Evolutionary conservation across 2,113 vertebrate species (phyloP).

Genomic region (Phocoena phocoena): DNA sequence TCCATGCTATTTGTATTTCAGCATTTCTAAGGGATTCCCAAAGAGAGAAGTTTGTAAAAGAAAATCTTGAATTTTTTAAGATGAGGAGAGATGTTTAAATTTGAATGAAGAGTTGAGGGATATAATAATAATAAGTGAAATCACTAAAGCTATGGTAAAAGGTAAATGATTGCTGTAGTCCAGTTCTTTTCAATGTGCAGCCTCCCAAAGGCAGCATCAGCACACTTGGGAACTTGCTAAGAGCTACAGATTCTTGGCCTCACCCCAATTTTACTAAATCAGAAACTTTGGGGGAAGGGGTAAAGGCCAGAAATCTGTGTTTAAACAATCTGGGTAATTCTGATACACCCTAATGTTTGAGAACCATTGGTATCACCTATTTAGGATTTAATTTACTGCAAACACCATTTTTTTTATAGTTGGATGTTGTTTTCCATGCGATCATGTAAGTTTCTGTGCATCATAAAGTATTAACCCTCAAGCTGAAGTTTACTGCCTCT

Average conservation of each 20-base stretch:
- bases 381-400: slow-evolving; percentile 51
- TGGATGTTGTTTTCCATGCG: neutral
- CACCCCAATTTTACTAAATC: neutral
- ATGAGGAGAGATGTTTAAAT: neutral
- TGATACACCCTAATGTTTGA: neutral
- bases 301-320: neutral
- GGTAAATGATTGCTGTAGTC: neutral
- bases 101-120: neutral
- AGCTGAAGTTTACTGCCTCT: neutral
- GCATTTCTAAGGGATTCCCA: neutral
- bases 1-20: neutral
- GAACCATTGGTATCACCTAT: neutral
- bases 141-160: neutral
- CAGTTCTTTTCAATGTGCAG: neutral
- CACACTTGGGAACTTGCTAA: neutral
- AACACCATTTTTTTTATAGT: slow-evolving; percentile 24
- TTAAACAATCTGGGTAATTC: neutral
- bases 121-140: neutral
- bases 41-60: neutral
- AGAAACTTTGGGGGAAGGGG: neutral
- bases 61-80: neutral
- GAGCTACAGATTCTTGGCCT: neutral
- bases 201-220: neutral
- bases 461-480: slow-evolving; percentile 25
- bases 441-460: neutral